These are phyloP conservation scores for Harpagoxenus sublaevis DNA, from an alignment of 2,888 invertebrate genomes.

Conservation along the genomic window DNA sequence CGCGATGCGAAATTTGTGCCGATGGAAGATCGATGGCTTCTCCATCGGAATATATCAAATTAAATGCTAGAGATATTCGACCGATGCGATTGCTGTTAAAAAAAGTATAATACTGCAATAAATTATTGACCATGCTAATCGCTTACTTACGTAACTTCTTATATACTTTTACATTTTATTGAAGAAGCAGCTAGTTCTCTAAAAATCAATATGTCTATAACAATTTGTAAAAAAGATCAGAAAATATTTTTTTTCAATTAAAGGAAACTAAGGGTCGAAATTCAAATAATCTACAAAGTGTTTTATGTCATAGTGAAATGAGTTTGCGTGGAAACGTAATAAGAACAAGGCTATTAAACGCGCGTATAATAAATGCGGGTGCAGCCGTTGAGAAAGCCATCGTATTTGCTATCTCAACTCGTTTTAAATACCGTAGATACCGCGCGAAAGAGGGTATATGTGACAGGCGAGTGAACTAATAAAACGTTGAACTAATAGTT, in stretches of 20 bases:
- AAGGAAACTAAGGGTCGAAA: background rate
- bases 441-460: background rate
- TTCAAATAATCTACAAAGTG: background rate
- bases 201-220: background rate
- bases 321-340: background rate
- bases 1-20: conserved; percentile 25
- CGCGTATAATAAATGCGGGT: conserved; percentile 47
- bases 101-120: conserved; percentile 41
- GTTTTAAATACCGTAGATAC: conserved; percentile 33
- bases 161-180: background rate
- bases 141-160: no score
- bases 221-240: background rate
- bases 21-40: conserved; percentile 58
- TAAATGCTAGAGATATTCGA: conserved; percentile 39
- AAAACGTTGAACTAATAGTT: conserved; percentile 44
- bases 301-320: background rate
- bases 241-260: background rate
- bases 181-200: background rate
- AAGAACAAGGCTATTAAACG: conserved; percentile 37
- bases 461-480: conserved; percentile 18
- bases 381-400: conserved; percentile 33
- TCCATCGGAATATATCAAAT: conserved; percentile 20
- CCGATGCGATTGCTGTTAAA: conserved; percentile 36
- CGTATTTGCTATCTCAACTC: conserved; percentile 31
- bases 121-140: conserved; percentile 27